phyloP scores from a whole-genome alignment of 2,888 invertebrate genomes.

The Agrilus cyanescens region DNA sequence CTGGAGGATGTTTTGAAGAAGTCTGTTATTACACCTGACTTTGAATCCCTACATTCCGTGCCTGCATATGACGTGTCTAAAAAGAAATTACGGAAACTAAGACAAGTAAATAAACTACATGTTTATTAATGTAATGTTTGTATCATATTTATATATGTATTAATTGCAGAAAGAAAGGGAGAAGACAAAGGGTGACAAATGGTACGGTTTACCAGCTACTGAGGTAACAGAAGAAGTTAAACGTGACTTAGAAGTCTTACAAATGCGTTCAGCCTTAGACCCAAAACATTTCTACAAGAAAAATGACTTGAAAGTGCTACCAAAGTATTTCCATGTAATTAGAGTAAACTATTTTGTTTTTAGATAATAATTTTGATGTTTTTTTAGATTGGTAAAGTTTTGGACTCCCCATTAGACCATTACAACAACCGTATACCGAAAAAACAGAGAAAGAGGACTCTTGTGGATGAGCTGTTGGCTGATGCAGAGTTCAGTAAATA shows the following conservation, averaged over 20 bases:
- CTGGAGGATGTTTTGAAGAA: conserved; percentile 49
- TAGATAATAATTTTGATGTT: conserved; percentile 8
- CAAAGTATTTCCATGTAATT: conserved; percentile 85
- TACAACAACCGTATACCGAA: conserved; percentile 73
- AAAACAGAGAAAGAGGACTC: conserved; percentile 75
- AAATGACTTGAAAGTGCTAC: conserved; percentile 72
- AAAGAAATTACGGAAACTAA: conserved; percentile 42
- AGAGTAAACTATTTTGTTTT: conserved; percentile 4
- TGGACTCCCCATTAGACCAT: conserved; percentile 80
- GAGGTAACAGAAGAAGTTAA: conserved; percentile 82
- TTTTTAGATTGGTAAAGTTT: conserved; percentile 59
- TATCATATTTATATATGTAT: neutral
- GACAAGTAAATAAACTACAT: conserved; percentile 36
- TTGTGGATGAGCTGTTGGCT: conserved; percentile 87
- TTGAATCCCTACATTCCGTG: conserved; percentile 50
- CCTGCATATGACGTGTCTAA: conserved; percentile 48
- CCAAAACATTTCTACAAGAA: conserved; percentile 93
- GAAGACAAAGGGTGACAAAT: conserved; percentile 73
- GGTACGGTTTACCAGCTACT: conserved; percentile 83
- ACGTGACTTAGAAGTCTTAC: conserved; percentile 77
- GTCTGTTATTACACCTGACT: conserved; percentile 49
- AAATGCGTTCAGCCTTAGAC: conserved; percentile 86
- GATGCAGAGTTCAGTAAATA: conserved; percentile 77
- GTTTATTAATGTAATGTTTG: conserved; percentile 1
- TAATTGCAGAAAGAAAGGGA: conserved; percentile 52